phyloP scores from a whole-genome alignment of 2,888 invertebrate species.

The Heteromyza rotundicornis region DNA sequence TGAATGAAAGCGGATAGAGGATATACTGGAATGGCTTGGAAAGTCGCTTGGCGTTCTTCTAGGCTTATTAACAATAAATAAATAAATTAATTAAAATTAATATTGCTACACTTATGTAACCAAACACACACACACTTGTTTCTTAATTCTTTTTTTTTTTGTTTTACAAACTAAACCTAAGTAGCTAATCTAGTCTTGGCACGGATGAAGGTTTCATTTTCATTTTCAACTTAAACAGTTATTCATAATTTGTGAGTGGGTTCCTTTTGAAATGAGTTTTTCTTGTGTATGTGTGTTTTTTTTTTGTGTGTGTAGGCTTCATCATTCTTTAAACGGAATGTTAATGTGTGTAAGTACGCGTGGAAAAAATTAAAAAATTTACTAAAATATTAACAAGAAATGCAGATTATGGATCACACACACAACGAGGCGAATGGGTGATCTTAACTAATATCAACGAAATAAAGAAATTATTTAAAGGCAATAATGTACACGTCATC shows the following conservation, averaged over 20 bases:
- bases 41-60: neutral
- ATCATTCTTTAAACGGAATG: neutral
- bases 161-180: conserved; percentile 7
- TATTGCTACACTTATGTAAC: too few relatives aligned
- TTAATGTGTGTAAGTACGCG: neutral
- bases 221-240: conserved; percentile 4
- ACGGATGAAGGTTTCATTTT: conserved; percentile 16
- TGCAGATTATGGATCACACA: neutral
- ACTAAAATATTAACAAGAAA: neutral
- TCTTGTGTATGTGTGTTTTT: too few relatives aligned
- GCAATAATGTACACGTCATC: conserved; percentile 13
- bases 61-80: neutral
- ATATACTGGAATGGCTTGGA: neutral
- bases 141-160: too few relatives aligned
- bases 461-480: conserved; percentile 17
- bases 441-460: conserved; percentile 18
- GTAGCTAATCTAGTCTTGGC: conserved; percentile 20
- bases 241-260: neutral
- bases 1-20: neutral
- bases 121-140: too few relatives aligned
- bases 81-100: neutral
- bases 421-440: neutral
- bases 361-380: conserved; percentile 14
- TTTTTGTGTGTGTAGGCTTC: too few relatives aligned
- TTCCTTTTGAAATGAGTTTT: neutral